Conservation (phyloP, 2,888 invertebrate genomes). For the Ectobius pallidus region DNA sequence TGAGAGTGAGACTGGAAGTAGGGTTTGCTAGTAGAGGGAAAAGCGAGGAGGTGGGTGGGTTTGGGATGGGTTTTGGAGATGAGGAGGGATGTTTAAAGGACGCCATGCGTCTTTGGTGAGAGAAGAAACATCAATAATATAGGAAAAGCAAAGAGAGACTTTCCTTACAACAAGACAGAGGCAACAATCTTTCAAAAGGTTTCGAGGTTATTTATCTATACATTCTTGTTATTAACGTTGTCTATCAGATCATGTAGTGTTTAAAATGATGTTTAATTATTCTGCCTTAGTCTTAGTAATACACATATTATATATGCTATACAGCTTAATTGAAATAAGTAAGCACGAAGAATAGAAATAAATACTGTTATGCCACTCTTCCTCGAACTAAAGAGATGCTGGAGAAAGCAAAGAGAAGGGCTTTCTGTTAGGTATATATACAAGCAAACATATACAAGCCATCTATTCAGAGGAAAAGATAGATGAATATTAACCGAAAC, state of each 20-base stretch:
- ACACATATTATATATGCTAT: too few species aligned
- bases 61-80: neutral
- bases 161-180: slow-evolving; percentile 3
- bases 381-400: neutral
- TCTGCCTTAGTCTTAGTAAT: too few species aligned
- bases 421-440: slow-evolving; percentile 6
- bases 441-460: slow-evolving; percentile 18
- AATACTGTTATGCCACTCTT: neutral
- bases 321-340: too few species aligned
- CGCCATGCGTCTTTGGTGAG: slow-evolving; percentile 34
- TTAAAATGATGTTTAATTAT: neutral
- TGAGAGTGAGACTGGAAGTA: neutral
- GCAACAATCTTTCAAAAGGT: neutral
- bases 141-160: slow-evolving; percentile 31
- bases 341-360: too few species aligned
- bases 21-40: neutral
- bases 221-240: neutral
- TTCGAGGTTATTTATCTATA: neutral
- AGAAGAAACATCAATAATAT: slow-evolving; percentile 36
- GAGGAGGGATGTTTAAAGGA: slow-evolving; percentile 26
- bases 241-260: neutral
- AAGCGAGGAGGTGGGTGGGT: neutral
- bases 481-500: slow-evolving; percentile 26
- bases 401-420: slow-evolving; percentile 22
- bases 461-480: slow-evolving; percentile 28